phyloP scores from a whole-genome alignment of 2,113 vertebrate species.

The Puntigrus tetrazona region DNA sequence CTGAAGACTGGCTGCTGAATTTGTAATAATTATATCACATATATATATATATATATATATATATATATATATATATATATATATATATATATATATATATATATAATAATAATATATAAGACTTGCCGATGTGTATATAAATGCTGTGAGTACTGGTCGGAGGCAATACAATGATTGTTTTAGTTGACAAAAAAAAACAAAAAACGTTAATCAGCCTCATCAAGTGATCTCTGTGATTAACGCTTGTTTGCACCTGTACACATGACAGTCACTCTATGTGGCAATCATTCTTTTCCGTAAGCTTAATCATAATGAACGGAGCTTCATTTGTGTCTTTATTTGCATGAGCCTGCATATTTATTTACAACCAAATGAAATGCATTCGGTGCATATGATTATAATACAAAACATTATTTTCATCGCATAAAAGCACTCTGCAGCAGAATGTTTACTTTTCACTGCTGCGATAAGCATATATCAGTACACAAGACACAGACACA shows the following conservation, averaged over 20 bases:
- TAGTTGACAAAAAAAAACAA: neutral
- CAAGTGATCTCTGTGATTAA: conserved; percentile 10
- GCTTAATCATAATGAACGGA: neutral
- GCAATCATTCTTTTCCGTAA: conserved; percentile 1
- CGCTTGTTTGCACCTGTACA: conserved; percentile 1
- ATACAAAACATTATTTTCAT: neutral
- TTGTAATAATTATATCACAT: too few relatives aligned
- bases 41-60: too few relatives aligned
- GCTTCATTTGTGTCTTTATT: conserved; percentile 12
- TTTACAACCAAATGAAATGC: neutral
- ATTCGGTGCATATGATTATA: neutral
- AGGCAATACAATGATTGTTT: neutral
- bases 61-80: too few relatives aligned
- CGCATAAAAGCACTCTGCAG: neutral
- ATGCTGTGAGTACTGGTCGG: neutral
- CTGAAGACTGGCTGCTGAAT: neutral
- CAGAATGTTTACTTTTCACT: neutral
- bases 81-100: too few relatives aligned
- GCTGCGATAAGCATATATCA: neutral
- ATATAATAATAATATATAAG: too few relatives aligned
- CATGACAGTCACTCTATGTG: conserved; percentile 8
- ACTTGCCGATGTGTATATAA: neutral
- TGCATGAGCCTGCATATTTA: neutral
- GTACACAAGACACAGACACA: neutral
- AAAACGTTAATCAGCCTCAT: conserved; percentile 10